Conservation (phyloP, 1,140 invertebrate genomes). For the Littorina saxatilis region DNA sequence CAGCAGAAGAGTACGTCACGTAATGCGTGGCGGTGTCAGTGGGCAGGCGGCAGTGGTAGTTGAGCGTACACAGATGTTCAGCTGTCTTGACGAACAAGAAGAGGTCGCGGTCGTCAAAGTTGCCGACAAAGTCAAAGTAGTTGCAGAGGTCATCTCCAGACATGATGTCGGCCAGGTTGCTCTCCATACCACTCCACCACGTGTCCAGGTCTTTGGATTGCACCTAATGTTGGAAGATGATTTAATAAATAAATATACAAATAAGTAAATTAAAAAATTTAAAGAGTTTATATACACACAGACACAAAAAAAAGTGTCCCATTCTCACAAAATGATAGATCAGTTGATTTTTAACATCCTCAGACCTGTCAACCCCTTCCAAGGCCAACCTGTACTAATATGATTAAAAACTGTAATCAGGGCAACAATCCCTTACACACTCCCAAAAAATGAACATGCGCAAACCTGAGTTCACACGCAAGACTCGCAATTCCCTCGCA, state of each 20-base stretch:
- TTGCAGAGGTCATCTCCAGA: conserved; percentile 69
- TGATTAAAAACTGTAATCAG: no score
- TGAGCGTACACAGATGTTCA: conserved; percentile 63
- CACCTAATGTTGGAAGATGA: background rate
- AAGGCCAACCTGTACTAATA: no score
- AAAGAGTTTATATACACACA: background rate
- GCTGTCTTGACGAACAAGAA: conserved; percentile 68
- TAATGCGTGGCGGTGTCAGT: conserved; percentile 68
- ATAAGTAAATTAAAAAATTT: conserved; percentile 18
- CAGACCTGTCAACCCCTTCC: no score
- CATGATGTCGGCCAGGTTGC: conserved; percentile 59
- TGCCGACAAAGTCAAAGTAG: conserved; percentile 67
- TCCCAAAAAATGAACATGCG: no score
- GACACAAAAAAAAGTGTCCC: background rate
- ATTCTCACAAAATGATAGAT: no score
- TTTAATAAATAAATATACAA: background rate
- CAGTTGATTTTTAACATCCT: no score
- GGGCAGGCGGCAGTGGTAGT: conserved; percentile 63
- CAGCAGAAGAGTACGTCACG: conserved; percentile 60
- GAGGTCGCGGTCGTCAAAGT: conserved; percentile 61
- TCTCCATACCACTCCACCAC: conserved; percentile 70
- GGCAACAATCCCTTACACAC: no score
- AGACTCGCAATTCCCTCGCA: no score
- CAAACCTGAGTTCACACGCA: no score
- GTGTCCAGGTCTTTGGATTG: conserved; percentile 63